Conservation (phyloP, 2,113 vertebrate species). For the Oenanthe oenanthe region DNA sequence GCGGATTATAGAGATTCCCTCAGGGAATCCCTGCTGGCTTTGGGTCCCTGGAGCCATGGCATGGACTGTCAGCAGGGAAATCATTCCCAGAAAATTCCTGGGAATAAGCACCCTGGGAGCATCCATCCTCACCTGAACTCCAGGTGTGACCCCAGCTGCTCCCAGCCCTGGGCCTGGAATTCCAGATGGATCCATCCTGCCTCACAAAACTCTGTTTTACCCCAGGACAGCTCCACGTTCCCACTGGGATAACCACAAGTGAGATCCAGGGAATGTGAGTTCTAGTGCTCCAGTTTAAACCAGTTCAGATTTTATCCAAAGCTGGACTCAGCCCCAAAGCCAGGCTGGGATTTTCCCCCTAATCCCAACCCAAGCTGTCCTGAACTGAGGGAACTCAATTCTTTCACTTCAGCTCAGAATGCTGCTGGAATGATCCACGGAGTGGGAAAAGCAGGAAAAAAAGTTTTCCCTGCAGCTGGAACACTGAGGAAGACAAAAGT, state of each 20-base stretch:
- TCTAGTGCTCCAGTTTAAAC: not conserved
- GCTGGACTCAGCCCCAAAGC: not conserved
- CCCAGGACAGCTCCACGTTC: not conserved
- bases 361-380: not conserved
- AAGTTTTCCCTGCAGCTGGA: not conserved
- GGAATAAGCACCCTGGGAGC: rapidly evolving
- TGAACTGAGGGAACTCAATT: rapidly evolving
- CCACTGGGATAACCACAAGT: rapidly evolving
- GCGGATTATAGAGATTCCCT: not conserved
- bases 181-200: rapidly evolving
- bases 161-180: not conserved
- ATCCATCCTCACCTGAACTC: not conserved
- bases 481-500: no score
- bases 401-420: rapidly evolving
- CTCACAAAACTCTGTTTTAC: rapidly evolving
- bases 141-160: rapidly evolving
- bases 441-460: rapidly evolving
- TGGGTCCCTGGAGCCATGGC: rapidly evolving
- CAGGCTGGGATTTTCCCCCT: not conserved
- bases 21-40: rapidly evolving
- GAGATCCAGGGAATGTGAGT: rapidly evolving
- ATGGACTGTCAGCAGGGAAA: not conserved
- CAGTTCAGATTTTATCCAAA: not conserved
- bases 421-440: not conserved
- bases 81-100: not conserved